phyloP scores from a whole-genome alignment of 1,140 invertebrate genomes.

The Papilio helenus region DNA sequence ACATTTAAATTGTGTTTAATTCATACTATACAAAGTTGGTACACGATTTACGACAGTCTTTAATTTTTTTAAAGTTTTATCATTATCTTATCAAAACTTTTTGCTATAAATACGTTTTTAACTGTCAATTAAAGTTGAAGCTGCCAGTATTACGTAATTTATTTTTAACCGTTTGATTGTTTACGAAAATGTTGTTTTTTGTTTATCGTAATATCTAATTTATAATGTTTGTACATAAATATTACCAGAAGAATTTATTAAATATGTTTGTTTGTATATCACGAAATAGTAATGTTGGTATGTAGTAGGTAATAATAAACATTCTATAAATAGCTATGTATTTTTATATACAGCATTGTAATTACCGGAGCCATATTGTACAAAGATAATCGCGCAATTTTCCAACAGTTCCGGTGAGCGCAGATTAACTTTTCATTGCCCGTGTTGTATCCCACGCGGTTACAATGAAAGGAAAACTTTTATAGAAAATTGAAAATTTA shows the following conservation, averaged over 20 bases:
- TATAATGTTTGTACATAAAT: not conserved
- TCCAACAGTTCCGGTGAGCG: slow-evolving; percentile 44
- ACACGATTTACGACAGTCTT: not conserved
- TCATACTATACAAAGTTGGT: not conserved
- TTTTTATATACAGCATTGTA: slow-evolving; percentile 11
- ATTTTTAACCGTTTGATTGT: not conserved
- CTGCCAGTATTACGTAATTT: slow-evolving; percentile 22
- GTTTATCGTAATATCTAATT: no score
- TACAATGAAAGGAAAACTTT: not conserved
- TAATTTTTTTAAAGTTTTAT: not conserved
- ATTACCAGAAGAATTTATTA: not conserved
- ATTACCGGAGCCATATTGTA: not conserved
- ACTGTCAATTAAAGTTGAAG: not conserved
- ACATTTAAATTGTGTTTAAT: slow-evolving; percentile 10
- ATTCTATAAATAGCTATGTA: not conserved
- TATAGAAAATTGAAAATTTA: slow-evolving; percentile 6
- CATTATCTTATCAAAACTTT: slow-evolving; percentile 5
- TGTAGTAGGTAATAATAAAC: not conserved
- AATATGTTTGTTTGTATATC: not conserved
- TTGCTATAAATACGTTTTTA: slow-evolving; percentile 17
- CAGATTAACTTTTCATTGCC: slow-evolving; percentile 41
- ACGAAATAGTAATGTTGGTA: not conserved
- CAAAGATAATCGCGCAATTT: slow-evolving; percentile 48
- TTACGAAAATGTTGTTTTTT: not conserved
- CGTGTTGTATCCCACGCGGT: slow-evolving; percentile 26